phyloP scores from a whole-genome alignment of 2,888 invertebrate species.

The Iphiclides podalirius region DNA sequence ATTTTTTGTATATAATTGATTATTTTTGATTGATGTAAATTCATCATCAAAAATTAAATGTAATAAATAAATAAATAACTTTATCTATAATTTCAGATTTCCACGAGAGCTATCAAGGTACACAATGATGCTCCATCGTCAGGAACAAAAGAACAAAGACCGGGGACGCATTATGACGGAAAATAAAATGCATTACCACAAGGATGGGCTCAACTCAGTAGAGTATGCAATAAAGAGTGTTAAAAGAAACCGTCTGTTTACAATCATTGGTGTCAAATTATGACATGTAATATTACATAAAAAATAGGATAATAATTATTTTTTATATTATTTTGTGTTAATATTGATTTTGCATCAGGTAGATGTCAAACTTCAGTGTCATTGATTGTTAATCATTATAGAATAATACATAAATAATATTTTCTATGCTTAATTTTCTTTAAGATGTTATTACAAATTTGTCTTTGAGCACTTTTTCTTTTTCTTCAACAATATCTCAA shows the following conservation, averaged over 20 bases:
- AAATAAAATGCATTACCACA: constrained; percentile 30
- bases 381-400: no score
- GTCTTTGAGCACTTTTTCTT: neutral
- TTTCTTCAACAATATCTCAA: no score
- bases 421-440: no score
- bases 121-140: constrained; percentile 62
- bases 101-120: constrained; percentile 59
- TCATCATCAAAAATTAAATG: no score
- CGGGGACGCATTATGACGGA: constrained; percentile 44
- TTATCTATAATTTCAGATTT: constrained; percentile 54
- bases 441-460: neutral
- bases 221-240: constrained; percentile 34
- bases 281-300: constrained; percentile 30
- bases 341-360: no score
- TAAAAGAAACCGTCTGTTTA: constrained; percentile 50
- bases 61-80: no score
- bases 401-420: no score
- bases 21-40: no score
- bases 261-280: constrained; percentile 50
- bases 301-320: no score
- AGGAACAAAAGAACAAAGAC: constrained; percentile 42
- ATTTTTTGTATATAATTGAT: no score
- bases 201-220: constrained; percentile 47
- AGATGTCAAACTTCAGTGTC: no score
- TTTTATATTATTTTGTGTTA: neutral